A percentile compares a stretch with the other conserved stretches of the same genome.
Evolutionary conservation across 2,888 invertebrate species (phyloP).

Genomic region (Acanthoscelides obtectus): DNA sequence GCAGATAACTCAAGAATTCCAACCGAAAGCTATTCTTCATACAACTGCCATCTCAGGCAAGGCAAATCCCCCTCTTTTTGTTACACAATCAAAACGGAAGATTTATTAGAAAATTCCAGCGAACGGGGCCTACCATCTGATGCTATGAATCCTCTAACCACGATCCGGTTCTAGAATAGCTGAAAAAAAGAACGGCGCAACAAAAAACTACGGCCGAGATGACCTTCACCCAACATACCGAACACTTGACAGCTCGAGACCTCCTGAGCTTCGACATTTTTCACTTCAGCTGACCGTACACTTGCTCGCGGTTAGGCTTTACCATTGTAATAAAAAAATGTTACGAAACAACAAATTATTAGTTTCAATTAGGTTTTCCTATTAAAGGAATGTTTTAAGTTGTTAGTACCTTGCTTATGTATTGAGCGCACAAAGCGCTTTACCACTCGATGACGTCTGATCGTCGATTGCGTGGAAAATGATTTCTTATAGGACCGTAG

Average conservation of each 20-base stretch:
- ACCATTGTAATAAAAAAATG: too few species aligned
- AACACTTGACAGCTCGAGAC: slow-evolving; percentile 31
- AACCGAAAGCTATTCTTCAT: background rate
- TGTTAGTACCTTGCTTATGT: too few species aligned
- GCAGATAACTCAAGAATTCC: background rate
- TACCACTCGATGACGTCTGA: too few species aligned
- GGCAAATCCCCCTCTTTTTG: background rate
- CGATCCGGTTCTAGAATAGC: slow-evolving; percentile 3
- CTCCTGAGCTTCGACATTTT: slow-evolving; percentile 28
- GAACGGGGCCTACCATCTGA: background rate
- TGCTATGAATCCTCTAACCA: background rate
- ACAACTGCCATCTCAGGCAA: background rate
- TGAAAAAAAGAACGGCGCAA: background rate
- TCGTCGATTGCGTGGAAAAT: too few species aligned
- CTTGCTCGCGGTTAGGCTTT: too few species aligned
- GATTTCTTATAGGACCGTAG: too few species aligned
- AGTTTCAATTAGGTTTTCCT: too few species aligned
- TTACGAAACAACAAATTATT: too few species aligned
- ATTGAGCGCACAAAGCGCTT: too few species aligned
- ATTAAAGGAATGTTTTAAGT: too few species aligned
- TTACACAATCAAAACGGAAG: slow-evolving; percentile 2
- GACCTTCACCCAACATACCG: slow-evolving; percentile 3
- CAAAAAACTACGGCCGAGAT: slow-evolving; percentile 5
- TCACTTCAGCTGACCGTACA: slow-evolving; percentile 5
- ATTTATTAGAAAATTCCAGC: background rate